A percentile compares a stretch with the other conserved stretches of the same genome.
Evolutionary conservation across 2,113 vertebrate genomes (phyloP).

Genomic region (Siniperca knerii): DNA sequence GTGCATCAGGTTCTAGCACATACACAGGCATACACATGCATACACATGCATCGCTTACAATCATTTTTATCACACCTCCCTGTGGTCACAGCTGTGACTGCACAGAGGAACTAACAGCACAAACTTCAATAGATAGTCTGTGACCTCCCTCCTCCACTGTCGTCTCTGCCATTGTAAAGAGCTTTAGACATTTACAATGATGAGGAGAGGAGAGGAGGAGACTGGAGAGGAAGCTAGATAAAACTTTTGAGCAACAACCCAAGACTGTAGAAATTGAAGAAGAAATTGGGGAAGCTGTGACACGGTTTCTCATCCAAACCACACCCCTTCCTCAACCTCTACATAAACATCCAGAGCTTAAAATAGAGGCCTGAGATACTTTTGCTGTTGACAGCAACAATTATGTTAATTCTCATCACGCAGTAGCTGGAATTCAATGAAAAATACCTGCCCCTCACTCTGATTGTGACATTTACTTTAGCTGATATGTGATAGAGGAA

Average conservation of each 20-base stretch:
- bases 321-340: conserved; percentile 50
- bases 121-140: neutral
- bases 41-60: conserved; percentile 18
- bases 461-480: conserved; percentile 7
- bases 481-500: neutral
- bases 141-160: neutral
- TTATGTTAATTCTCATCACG: neutral
- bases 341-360: conserved; percentile 42
- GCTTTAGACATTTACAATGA: neutral
- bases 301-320: conserved; percentile 46
- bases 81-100: conserved; percentile 78
- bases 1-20: conserved; percentile 37
- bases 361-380: conserved; percentile 52
- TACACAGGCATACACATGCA: neutral
- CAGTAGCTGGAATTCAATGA: conserved; percentile 20
- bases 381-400: conserved; percentile 27
- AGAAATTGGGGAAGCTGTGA: conserved; percentile 69
- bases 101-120: conserved; percentile 42
- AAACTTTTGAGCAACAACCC: conserved; percentile 23
- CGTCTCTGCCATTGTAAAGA: neutral
- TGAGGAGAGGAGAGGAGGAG: neutral
- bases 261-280: conserved; percentile 35
- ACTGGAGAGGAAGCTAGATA: neutral
- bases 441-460: neutral
- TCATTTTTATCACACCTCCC: conserved; percentile 68